phyloP scores from a whole-genome alignment of 1,140 invertebrate genomes.

The Drosophila mayri region DNA sequence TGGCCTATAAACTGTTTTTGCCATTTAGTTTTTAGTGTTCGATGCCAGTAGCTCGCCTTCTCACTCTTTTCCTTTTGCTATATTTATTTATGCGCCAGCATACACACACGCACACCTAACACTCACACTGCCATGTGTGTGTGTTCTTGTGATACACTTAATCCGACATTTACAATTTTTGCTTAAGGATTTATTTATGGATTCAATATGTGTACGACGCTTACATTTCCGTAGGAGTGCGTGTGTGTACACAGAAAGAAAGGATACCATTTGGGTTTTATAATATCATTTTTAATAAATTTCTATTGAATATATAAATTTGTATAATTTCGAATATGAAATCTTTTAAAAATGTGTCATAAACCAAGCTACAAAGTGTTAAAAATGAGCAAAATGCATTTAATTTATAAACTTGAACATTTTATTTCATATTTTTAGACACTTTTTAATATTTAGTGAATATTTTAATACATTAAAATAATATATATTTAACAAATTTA shows the following conservation, averaged over 20 bases:
- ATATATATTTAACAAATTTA: too few species aligned
- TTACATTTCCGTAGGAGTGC: constrained; percentile 47
- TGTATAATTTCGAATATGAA: neutral
- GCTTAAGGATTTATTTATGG: constrained; percentile 83
- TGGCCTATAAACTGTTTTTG: constrained; percentile 48
- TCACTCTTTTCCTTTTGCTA: neutral
- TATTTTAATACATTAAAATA: too few species aligned
- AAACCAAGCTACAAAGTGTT: neutral
- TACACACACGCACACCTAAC: constrained; percentile 5
- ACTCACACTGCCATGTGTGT: constrained; percentile 21
- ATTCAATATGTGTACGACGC: constrained; percentile 77
- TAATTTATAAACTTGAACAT: too few species aligned
- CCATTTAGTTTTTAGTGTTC: constrained; percentile 74
- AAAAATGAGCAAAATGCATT: too few species aligned
- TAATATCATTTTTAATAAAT: neutral
- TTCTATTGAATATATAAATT: neutral
- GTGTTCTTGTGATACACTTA: constrained; percentile 73
- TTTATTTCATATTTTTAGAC: too few species aligned
- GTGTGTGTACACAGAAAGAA: constrained; percentile 23
- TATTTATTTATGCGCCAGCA: constrained; percentile 58
- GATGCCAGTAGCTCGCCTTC: constrained; percentile 3
- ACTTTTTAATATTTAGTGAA: too few species aligned
- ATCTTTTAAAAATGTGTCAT: neutral
- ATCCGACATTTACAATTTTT: constrained; percentile 84
- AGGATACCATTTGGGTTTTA: neutral